phyloP scores from a whole-genome alignment of 1,140 invertebrate genomes.

The Dufourea novaeangliae region DNA sequence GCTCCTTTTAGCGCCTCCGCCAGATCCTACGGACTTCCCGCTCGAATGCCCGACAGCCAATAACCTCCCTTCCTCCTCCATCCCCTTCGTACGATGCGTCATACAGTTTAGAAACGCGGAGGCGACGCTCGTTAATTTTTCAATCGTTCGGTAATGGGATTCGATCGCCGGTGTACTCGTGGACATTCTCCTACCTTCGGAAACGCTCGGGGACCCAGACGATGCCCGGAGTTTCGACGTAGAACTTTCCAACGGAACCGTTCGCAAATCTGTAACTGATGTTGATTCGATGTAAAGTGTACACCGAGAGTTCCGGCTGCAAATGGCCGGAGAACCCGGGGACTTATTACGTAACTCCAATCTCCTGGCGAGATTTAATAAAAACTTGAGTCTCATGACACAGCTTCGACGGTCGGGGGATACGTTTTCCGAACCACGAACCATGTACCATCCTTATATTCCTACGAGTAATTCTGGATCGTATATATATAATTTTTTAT shows the following conservation, averaged over 20 bases:
- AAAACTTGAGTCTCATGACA: slow-evolving; percentile 2
- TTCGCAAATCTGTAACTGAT: not conserved
- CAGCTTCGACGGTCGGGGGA: too few relatives aligned
- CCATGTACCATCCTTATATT: too few relatives aligned
- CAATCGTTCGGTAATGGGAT: slow-evolving; percentile 6
- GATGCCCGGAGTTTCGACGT: not conserved
- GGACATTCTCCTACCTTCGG: too few relatives aligned
- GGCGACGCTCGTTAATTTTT: slow-evolving; percentile 23
- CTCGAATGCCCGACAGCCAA: slow-evolving; percentile 27
- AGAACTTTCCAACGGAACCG: not conserved
- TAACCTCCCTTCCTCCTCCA: not conserved
- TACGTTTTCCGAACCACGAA: not conserved
- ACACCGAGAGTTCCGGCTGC: too few relatives aligned
- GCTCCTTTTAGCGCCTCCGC: slow-evolving; percentile 43
- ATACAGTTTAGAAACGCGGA: slow-evolving; percentile 1
- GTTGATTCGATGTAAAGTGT: not conserved
- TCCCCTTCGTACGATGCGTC: slow-evolving; percentile 27
- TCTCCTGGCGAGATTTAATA: slow-evolving; percentile 10
- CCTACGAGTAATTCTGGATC: too few relatives aligned
- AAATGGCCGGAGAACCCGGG: not conserved
- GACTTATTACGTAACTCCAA: not conserved
- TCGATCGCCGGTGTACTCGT: not conserved
- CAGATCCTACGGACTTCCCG: slow-evolving; percentile 33
- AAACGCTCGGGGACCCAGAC: too few relatives aligned
- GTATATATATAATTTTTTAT: too few relatives aligned